Percentiles rank a stretch among this genome's conserved stretches.
These are phyloP conservation scores for Rousettus madagascariensis DNA, from an alignment of 2,797 vertebrate genomes.

Conservation along the genomic window DNA sequence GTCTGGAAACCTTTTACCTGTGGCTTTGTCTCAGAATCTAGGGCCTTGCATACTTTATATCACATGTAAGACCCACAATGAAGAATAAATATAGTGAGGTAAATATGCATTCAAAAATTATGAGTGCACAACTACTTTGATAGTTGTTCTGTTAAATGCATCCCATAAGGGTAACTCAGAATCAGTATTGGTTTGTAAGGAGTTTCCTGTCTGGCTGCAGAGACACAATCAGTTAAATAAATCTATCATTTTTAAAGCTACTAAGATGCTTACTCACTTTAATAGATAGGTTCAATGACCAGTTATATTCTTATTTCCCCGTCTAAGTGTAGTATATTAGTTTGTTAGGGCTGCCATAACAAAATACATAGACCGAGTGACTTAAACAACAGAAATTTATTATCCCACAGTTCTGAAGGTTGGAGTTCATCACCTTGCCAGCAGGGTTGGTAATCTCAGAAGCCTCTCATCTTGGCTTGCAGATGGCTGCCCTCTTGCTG, in stretches of 20 bases:
- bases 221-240: background rate
- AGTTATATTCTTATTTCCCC: background rate
- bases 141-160: background rate
- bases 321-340: background rate
- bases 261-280: background rate
- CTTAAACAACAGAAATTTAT: background rate
- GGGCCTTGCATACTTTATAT: background rate
- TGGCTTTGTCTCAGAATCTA: background rate
- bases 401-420: background rate
- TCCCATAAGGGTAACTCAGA: background rate
- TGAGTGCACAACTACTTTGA: background rate
- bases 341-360: background rate
- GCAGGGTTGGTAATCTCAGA: background rate
- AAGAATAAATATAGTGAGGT: background rate
- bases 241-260: background rate
- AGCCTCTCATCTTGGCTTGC: background rate
- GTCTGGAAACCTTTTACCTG: background rate
- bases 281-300: background rate
- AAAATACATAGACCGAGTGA: background rate
- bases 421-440: rapidly evolving
- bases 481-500: background rate
- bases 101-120: background rate
- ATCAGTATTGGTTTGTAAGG: background rate
- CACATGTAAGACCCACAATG: background rate
- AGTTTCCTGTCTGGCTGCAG: background rate